Base-by-base conservation (phyloP, 2,797 vertebrate genomes). In the Cygnus olor region DNA sequence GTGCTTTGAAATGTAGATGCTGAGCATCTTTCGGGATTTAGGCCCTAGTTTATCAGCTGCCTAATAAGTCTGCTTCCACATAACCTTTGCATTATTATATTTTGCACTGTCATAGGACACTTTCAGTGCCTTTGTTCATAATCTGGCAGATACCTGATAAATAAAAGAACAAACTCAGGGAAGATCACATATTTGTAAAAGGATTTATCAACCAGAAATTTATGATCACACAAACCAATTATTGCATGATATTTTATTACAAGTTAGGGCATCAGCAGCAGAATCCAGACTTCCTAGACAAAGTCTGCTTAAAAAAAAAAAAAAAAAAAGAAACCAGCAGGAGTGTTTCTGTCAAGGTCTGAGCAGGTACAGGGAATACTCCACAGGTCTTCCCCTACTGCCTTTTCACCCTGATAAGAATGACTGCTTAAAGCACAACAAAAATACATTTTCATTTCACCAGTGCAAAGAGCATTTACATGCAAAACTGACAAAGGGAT, bases 41-140 rank as follows among this genome's bases (percentile, higher is more conserved):
- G 83, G 28, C 45, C 61, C 54, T 65, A 19, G 21, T 69, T 69
- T 5, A 76, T 34, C 74, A 89, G 63, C 72, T 42, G 53, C 51
- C 56, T 44, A 5, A 0, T 8, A 17, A 71, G 18, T 1, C 6
- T 34, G 18, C 16, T 49, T 61, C 60, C 45, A 32, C 24, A 20
- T 40, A 78, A 14, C 28, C 53, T 73, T 57, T 24, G 6, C 0
- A 0, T 17, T 30, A 16, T 40, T 30, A 16, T 13, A 7, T 22
- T n/a, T 56, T 49, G n/a, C 40, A 36, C 4, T 25, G n/a, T 27
- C 45, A 25, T 3, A 10, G 42, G 27, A 56, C 21, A 4, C 18
- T 24, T 57, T 8, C 21, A 77, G 3, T 5, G 16, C 36, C 42
- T 51, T 76, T 28, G 14, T 5, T 66, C 60, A 49, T 40, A 14